phyloP scores from a whole-genome alignment of 1,140 invertebrate species.

The Ctenoplectra terminalis region DNA sequence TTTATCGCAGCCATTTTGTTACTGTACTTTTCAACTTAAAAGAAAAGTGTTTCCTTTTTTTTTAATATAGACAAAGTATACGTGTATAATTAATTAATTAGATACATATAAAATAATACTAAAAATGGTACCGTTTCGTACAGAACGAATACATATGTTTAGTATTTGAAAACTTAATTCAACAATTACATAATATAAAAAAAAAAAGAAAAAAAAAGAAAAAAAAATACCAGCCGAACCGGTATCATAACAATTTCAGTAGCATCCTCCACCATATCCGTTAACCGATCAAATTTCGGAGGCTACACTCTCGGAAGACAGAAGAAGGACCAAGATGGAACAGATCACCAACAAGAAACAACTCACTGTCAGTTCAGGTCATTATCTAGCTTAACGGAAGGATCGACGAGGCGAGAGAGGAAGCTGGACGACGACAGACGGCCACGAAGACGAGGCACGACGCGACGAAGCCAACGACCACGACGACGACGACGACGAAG shows the following conservation, averaged over 20 bases:
- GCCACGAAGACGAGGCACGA: slow-evolving; percentile 13
- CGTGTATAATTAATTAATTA: too few species aligned
- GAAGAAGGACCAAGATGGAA: background rate
- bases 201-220: too few species aligned
- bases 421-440: slow-evolving; percentile 41
- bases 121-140: too few species aligned
- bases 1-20: background rate
- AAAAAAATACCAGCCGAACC: too few species aligned
- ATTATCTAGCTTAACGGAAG: slow-evolving; percentile 1
- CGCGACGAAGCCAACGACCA: background rate
- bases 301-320: background rate
- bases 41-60: too few species aligned
- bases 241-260: too few species aligned
- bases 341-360: background rate
- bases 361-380: background rate
- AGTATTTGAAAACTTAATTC: too few species aligned
- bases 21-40: too few species aligned
- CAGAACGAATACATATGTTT: too few species aligned
- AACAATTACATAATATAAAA: too few species aligned
- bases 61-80: too few species aligned
- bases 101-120: too few species aligned
- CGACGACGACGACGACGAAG: background rate
- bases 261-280: background rate
- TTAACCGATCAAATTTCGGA: background rate
- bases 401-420: slow-evolving; percentile 21